Conservation (phyloP, 1,140 invertebrate genomes). For the Anastrepha obliqua region DNA sequence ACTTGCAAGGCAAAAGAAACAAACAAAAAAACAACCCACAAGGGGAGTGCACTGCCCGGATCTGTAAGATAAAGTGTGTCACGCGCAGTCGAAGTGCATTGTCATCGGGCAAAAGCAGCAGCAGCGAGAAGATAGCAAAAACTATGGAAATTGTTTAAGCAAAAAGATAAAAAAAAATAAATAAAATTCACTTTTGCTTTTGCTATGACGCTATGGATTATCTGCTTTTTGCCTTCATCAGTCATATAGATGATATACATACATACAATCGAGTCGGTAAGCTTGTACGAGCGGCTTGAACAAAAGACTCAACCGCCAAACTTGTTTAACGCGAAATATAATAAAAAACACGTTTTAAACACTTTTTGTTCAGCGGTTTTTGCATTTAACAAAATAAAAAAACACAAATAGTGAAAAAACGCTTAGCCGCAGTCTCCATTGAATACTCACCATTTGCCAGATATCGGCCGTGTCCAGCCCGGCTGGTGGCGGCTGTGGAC, state of each 20-base stretch:
- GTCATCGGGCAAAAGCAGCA: slow-evolving; percentile 24
- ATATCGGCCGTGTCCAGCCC: slow-evolving; percentile 71
- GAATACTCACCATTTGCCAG: slow-evolving; percentile 71
- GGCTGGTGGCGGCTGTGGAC: slow-evolving; percentile 71
- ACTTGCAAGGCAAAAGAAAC: background rate
- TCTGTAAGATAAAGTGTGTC: slow-evolving; percentile 33
- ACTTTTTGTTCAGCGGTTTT: background rate
- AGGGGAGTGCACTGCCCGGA: background rate
- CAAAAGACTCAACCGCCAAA: slow-evolving; percentile 55
- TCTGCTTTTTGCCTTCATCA: background rate
- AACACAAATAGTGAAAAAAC: background rate
- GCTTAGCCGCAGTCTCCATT: background rate
- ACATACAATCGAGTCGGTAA: background rate
- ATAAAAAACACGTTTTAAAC: background rate
- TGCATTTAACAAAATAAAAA: background rate
- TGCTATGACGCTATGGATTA: background rate
- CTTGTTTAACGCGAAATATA: background rate
- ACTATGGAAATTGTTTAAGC: background rate
- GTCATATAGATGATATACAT: background rate
- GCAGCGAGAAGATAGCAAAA: background rate
- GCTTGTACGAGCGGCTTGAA: background rate
- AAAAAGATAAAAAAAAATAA: slow-evolving; percentile 4
- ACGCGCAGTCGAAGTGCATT: slow-evolving; percentile 45
- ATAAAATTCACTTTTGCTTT: slow-evolving; percentile 25
- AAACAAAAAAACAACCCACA: background rate